Conservation (phyloP, 2,113 vertebrate genomes). For the Neogale vison region DNA sequence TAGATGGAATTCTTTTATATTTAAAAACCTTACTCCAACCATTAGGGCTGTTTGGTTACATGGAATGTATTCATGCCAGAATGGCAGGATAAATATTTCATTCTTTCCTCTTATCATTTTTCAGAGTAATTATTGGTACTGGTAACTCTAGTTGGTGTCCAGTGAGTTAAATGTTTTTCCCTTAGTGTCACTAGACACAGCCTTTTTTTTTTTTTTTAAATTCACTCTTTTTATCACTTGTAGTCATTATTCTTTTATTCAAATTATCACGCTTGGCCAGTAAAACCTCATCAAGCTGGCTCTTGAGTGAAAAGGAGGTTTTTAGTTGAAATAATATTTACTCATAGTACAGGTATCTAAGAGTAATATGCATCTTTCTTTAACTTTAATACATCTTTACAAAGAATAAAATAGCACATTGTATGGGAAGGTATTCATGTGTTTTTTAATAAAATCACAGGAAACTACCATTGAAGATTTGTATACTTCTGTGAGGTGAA, state of each 20-base stretch:
- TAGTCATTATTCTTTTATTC: background rate
- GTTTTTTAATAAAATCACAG: background rate
- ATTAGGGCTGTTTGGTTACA: background rate
- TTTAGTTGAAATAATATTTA: background rate
- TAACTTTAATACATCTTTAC: background rate
- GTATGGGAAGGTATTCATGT: background rate
- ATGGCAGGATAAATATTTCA: background rate
- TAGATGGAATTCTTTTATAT: background rate
- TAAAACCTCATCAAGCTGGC: background rate
- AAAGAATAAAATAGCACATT: background rate
- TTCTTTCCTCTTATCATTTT: background rate
- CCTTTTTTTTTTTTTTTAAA: background rate
- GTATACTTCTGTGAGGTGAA: slow-evolving; percentile 25
- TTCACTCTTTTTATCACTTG: background rate
- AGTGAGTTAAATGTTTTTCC: background rate
- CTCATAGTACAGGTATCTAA: background rate
- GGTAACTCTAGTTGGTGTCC: background rate
- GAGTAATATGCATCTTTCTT: background rate
- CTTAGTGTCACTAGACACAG: background rate
- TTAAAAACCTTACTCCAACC: background rate
- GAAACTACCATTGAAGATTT: background rate
- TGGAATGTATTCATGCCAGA: background rate
- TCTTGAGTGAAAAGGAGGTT: background rate
- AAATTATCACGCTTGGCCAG: background rate
- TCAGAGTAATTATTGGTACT: slow-evolving; percentile 9